Percentiles rank a stretch among this genome's conserved stretches.
Evolutionary conservation across 2,797 vertebrate species (phyloP).

Genomic region (Lagodon rhomboides): DNA sequence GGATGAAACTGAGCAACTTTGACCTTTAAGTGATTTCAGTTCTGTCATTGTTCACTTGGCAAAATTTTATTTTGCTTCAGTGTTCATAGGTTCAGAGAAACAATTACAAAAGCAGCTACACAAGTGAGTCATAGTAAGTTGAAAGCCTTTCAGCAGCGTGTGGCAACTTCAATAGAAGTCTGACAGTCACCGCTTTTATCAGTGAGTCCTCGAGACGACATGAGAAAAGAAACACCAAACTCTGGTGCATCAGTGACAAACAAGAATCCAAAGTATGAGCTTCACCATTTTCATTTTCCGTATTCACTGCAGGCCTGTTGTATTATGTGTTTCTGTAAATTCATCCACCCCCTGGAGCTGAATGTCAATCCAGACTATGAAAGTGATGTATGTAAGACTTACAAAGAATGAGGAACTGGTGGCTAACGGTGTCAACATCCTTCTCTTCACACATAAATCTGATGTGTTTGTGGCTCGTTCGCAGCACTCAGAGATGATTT

Average conservation of each 20-base stretch:
- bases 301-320: not conserved
- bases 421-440: not conserved
- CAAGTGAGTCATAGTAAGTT: conserved; percentile 33
- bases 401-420: conserved; percentile 11
- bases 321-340: conserved; percentile 11
- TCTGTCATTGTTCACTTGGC: not conserved
- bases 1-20: not conserved
- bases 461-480: not conserved
- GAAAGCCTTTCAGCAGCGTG: conserved; percentile 12
- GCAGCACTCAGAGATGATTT: not conserved
- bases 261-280: conserved; percentile 10
- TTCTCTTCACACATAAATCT: not conserved
- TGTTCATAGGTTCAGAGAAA: not conserved
- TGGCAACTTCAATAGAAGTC: conserved; percentile 12
- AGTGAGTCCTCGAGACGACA: not conserved
- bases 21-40: not conserved
- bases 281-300: not conserved
- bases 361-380: not conserved
- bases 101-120: not conserved
- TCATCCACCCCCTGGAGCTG: not conserved
- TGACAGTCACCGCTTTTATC: conserved; percentile 13
- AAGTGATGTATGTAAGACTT: conserved; percentile 22
- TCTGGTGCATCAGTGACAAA: not conserved
- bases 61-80: not conserved
- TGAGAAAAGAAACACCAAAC: not conserved